Evolutionary conservation across 2,113 vertebrate species (phyloP), one percentile per base, ranked within the genome.

Genomic region (Eulemur rufifrons): DNA sequence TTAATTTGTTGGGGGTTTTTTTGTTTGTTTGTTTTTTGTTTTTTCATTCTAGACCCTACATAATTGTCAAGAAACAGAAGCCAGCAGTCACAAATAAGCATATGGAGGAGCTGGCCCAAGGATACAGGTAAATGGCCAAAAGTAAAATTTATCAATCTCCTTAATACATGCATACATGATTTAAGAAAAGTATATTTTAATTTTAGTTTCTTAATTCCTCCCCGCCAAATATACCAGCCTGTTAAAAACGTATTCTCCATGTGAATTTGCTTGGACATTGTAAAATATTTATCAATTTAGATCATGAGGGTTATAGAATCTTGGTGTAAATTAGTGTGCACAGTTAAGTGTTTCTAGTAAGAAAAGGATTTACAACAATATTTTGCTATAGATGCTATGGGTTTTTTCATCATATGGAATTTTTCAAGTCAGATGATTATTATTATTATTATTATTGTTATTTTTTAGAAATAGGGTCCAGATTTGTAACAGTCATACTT

Each of bases 21-120:
- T 29, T 61, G 59, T 61, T 29, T 61, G 59, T 61, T 1, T 92
- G 0, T 20, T 21, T 76, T 56, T 56, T 56, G 18, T 56, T 85
- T 81, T 64, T 63, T 59, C 1, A 13, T 97, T 96, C 91, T 95
- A 99, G 99, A 86, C 99, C 99, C 6, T 99, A 99, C 95, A 99
- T 99, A 96, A 99, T 99, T 39, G 99, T 99, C 95, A 99, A 99
- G 98, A 99, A 99, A 66, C 99, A 99, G 63, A 99, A 99, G 71
- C 99, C 99, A 56, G 99, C 99, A 27, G 99, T 99, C 97, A 99
- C 99, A 81, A 99, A 99, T 97, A 99, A 99, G 94, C 99, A 99
- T 95, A 99, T 99, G 92, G 99, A 99, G 97, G 99, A 99, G 97
- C 98, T 99, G 96, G 99, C 99, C 88, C 99, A 99, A 95, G 99